Evolutionary conservation across 2,113 vertebrate species (phyloP).

Genomic region (Megaceryle maxima): DNA sequence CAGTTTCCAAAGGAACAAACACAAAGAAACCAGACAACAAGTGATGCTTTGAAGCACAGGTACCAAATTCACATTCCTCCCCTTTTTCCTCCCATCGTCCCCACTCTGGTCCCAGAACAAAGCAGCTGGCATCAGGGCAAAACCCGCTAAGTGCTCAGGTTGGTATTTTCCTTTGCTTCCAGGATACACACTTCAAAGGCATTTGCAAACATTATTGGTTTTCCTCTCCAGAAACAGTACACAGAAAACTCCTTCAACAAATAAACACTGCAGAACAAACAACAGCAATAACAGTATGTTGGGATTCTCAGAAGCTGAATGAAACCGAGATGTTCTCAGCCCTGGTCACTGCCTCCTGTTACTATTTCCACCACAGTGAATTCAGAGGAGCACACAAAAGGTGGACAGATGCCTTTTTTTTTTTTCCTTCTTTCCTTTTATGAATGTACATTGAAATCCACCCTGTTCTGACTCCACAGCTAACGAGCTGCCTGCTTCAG

Average conservation of each 20-base stretch:
- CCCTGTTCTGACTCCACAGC: background rate
- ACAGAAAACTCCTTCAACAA: background rate
- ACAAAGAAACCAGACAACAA: background rate
- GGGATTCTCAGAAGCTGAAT: background rate
- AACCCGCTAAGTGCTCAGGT: background rate
- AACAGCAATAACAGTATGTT: background rate
- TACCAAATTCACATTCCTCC: background rate
- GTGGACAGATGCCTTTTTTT: background rate
- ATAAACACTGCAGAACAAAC: accelerated
- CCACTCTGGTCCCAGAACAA: background rate
- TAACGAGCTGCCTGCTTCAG: background rate
- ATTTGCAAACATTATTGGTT: background rate
- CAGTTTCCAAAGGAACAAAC: background rate
- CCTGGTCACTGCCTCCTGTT: background rate
- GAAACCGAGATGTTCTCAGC: background rate
- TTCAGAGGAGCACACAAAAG: background rate
- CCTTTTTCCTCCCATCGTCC: background rate
- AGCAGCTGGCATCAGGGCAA: background rate
- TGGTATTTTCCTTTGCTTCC: background rate
- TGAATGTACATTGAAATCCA: background rate
- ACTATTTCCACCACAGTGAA: background rate
- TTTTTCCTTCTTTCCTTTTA: background rate
- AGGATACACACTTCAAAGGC: background rate
- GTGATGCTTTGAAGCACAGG: background rate
- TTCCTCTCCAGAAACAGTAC: background rate